Percentiles rank a stretch among this genome's conserved stretches.
Conservation (phyloP, 1,140 invertebrate species). For the Apis laboriosa region DNA sequence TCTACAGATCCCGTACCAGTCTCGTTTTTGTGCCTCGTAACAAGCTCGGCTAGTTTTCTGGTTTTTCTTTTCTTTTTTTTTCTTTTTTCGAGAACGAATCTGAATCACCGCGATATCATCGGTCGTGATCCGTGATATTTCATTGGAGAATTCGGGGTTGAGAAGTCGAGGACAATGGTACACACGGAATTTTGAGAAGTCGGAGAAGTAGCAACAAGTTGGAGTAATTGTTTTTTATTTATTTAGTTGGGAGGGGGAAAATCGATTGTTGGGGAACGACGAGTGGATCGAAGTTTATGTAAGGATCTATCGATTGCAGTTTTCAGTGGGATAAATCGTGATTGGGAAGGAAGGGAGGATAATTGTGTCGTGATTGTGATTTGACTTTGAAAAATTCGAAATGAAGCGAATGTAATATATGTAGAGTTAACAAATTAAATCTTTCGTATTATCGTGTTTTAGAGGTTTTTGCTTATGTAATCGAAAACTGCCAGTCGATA, state of each 20-base stretch:
- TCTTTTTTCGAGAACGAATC: neutral
- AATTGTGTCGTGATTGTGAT: neutral
- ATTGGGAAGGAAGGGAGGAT: neutral
- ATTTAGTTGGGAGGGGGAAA: neutral
- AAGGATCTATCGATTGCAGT: neutral
- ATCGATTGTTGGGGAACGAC: neutral
- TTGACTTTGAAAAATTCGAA: neutral
- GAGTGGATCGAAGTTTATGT: neutral
- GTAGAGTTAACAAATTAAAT: too few relatives aligned
- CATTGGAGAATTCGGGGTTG: too few relatives aligned
- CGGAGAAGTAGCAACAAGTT: conserved; percentile 8
- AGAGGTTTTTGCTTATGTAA: too few relatives aligned
- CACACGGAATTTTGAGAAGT: neutral
- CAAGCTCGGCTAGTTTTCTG: neutral
- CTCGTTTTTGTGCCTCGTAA: neutral
- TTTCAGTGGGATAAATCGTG: neutral
- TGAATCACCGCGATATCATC: neutral
- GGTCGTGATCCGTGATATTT: too few relatives aligned
- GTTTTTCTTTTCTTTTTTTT: too few relatives aligned
- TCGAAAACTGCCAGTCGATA: neutral
- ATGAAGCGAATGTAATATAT: neutral
- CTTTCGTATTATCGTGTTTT: neutral
- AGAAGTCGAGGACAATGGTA: neutral
- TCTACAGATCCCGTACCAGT: conserved; percentile 38
- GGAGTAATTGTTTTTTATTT: neutral